phyloP scores from a whole-genome alignment of 1,140 invertebrate species.

The Anthonomus grandis region DNA sequence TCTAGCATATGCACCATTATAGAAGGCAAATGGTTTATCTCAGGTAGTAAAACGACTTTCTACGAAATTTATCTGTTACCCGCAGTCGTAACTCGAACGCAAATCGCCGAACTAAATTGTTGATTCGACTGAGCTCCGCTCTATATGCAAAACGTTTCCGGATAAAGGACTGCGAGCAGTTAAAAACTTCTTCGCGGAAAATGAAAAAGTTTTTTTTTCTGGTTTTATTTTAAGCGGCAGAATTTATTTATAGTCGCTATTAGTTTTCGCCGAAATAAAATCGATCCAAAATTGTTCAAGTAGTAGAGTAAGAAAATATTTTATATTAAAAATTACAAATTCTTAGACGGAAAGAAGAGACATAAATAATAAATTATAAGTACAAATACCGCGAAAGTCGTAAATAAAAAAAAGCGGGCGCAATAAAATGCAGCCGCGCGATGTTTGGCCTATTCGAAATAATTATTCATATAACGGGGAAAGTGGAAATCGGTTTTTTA shows the following conservation, averaged over 20 bases:
- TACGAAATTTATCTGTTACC: conserved; percentile 16
- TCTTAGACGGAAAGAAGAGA: not conserved
- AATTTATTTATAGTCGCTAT: not conserved
- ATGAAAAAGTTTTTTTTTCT: conserved; percentile 14
- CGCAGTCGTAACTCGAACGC: conserved; percentile 17
- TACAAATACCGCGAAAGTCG: conserved; percentile 23
- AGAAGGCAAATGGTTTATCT: conserved; percentile 14
- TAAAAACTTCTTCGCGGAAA: conserved; percentile 38
- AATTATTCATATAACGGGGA: conserved; percentile 46
- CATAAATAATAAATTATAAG: conserved; percentile 26
- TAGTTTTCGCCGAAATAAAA: not conserved
- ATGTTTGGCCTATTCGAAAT: conserved; percentile 43
- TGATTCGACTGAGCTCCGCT: conserved; percentile 27
- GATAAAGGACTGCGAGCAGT: conserved; percentile 42
- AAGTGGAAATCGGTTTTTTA: conserved; percentile 46
- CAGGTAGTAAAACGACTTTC: conserved; percentile 14
- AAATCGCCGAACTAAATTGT: conserved; percentile 20
- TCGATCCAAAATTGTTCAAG: not conserved
- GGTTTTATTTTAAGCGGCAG: conserved; percentile 26
- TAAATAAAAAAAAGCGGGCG: conserved; percentile 31
- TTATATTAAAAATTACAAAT: conserved; percentile 14
- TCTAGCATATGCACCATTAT: too few species aligned
- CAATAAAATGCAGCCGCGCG: conserved; percentile 45
- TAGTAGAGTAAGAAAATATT: not conserved
- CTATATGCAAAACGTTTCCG: conserved; percentile 43